Base-by-base conservation (phyloP, 2,888 invertebrate genomes). In the Podotricha telesiphe region DNA sequence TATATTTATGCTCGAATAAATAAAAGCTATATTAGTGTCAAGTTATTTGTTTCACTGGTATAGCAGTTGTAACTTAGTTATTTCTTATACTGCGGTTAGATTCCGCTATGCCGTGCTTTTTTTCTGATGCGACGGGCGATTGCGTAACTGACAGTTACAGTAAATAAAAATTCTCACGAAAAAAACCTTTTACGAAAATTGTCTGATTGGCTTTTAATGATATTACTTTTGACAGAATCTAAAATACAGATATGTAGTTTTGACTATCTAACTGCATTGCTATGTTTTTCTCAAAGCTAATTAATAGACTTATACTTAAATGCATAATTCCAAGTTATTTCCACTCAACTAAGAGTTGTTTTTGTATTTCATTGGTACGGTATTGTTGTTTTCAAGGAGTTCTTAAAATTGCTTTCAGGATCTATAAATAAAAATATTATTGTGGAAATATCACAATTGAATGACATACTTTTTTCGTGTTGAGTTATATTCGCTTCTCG, bases 271-370 rank as follows among this genome's bases (percentile, higher is more conserved):
- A 28, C 28, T 28, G 17, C 17, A 10, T 17, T 34, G 28, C 6
- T 28, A 55, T 0, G 10, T 0, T 37, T 53, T 34, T 34, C 28
- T 28, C 7, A 51, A 2, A 51, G 15, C 7, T 22, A 51, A 96
- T 96, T 28, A 28, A 28, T 28, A 28, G 2, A 28, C 28, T 28
- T 6, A 2, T 28, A 28, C 6, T 28, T 28, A 4, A 6, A 28
- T 28, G 3, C 28, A 28, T 28, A 28, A 28, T 6, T 4, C 0
- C 5, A 0, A 22, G 22, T n/a, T 22, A 22, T 22, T 51, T 51
- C 15, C 10, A 22, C 15, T 7, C 0, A 15, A 51, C 15, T 22
- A 22, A n/a, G 2, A 22, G 13, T n/a, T 28, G n/a, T 28, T 28
- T n/a, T 53, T 53, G 3, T n/a, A n/a, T 53, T n/a, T 10, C 8